Conservation (phyloP, 2,797 vertebrate species). For the Sebastes hubbsi region DNA sequence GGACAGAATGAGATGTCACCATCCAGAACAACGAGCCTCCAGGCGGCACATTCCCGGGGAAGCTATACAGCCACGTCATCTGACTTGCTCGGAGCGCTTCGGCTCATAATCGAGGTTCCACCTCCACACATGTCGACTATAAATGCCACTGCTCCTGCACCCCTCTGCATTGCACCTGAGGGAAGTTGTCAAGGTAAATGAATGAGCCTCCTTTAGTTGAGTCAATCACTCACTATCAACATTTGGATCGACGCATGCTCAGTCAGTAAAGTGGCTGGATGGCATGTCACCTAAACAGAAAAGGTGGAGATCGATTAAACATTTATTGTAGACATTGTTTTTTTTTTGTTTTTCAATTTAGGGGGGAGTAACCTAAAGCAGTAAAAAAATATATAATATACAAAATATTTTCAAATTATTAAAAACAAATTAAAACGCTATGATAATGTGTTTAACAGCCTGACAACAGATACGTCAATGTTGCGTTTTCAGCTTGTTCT, state of each 20-base stretch:
- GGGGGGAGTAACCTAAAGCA: not conserved
- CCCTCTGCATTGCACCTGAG: slow-evolving; percentile 13
- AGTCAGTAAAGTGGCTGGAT: not conserved
- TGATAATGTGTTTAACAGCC: no score
- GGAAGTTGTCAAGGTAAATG: slow-evolving; percentile 25
- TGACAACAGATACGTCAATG: no score
- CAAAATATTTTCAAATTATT: no score
- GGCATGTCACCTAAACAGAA: not conserved
- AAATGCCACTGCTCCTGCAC: slow-evolving; percentile 23
- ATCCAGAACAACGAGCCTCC: slow-evolving; percentile 48
- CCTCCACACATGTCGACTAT: slow-evolving; percentile 25
- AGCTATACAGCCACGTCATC: slow-evolving; percentile 34
- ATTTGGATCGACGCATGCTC: not conserved
- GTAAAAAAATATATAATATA: not conserved
- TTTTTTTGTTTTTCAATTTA: not conserved
- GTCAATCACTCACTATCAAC: slow-evolving; percentile 2
- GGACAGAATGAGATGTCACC: slow-evolving; percentile 59
- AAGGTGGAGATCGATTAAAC: not conserved
- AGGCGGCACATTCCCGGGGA: slow-evolving; percentile 42
- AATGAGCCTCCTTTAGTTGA: slow-evolving; percentile 16
- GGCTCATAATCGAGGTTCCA: slow-evolving; percentile 33
- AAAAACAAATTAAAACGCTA: not conserved
- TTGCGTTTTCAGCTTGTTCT: not conserved
- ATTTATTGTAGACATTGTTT: not conserved
- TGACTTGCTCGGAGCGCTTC: slow-evolving; percentile 10